Base-by-base conservation (phyloP, 2,888 invertebrate genomes). In the Caenorhabditis macrosperma region DNA sequence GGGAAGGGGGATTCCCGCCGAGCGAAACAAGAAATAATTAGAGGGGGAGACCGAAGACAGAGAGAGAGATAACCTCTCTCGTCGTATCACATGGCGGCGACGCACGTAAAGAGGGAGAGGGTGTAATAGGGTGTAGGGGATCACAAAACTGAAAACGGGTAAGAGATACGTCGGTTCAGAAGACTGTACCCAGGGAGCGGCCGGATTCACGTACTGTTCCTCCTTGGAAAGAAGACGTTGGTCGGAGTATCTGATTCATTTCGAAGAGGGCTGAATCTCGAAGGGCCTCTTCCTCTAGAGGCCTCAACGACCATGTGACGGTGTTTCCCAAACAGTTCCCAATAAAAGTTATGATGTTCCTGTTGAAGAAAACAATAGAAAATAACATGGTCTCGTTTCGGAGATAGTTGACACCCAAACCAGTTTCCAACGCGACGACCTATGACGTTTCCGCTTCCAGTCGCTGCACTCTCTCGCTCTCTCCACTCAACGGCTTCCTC, bases 1-100 rank as follows among this genome's bases (percentile, higher is more conserved):
- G 35, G 26, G 24, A 52, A 41, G 48, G 28, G 35, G 64, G 48
- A 55, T 59, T 55, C 61, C 57, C 74, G 63, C 61, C 6, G 26
- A 50, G 30, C 33, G 57, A 74, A 74, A 74, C 74, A 74, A 64
- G 74, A 74, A 74, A 74, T 74, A 64, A 74, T 74, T 66, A 44
- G 55, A 71, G 61, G 52, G 60, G 28, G 57, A 17, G 12, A 26
- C 6, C 6, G 24, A 22, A n/a, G 50, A 46, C 9, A 46, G 28
- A 38, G 38, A 10, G 24, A 57, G 33, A 44, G 44, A 72, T 55
- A 61, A 72, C 55, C 48, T 55, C 55, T 52, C 54, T 33, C 61
- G 60, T n/a, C 44, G 38, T 41, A 63, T 72, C 71, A 72, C 71
- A 72, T 63, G 71, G 71, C 66, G 35, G 22, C n/a, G 30, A 46